Evolutionary conservation across 1,140 invertebrate genomes (phyloP).

Genomic region (Diorhabda elongata): DNA sequence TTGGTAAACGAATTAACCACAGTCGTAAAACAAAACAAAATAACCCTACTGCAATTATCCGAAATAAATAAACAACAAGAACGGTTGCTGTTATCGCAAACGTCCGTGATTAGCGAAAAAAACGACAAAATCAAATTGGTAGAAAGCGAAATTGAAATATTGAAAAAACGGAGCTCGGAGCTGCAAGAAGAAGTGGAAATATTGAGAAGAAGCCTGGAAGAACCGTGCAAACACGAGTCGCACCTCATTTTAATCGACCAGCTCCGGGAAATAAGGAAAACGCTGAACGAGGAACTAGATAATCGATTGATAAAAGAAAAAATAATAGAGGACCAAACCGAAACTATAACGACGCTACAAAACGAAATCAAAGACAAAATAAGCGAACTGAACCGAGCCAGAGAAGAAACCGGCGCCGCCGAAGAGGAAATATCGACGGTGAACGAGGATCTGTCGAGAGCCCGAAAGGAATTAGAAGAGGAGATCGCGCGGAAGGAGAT

Average conservation of each 20-base stretch:
- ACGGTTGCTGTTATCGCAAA: conserved; percentile 24
- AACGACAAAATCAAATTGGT: conserved; percentile 28
- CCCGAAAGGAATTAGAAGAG: conserved; percentile 26
- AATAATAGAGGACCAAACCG: conserved; percentile 35
- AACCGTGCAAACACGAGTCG: conserved; percentile 23
- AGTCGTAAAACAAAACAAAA: conserved; percentile 31
- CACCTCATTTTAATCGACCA: conserved; percentile 22
- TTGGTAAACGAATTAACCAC: conserved; percentile 29
- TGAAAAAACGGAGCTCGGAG: conserved; percentile 21
- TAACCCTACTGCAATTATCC: conserved; percentile 26
- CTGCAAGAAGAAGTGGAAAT: conserved; percentile 28
- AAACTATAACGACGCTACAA: conserved; percentile 30
- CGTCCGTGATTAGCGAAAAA: conserved; percentile 23
- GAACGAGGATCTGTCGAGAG: conserved; percentile 23
- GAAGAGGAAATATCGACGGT: conserved; percentile 24
- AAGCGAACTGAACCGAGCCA: conserved; percentile 20
- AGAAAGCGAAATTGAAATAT: conserved; percentile 26
- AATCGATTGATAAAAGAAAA: conserved; percentile 35
- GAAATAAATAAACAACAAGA: conserved; percentile 35
- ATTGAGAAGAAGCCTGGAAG: conserved; percentile 16
- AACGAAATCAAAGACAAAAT: conserved; percentile 29
- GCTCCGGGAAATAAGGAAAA: conserved; percentile 25
- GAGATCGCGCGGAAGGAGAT: conserved; percentile 26
- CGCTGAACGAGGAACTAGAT: conserved; percentile 30
- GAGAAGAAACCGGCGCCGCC: conserved; percentile 18